A percentile compares a stretch with the other conserved stretches of the same genome.
Evolutionary conservation across 1,140 invertebrate species (phyloP).

Genomic region (Saccostrea cuccullata): DNA sequence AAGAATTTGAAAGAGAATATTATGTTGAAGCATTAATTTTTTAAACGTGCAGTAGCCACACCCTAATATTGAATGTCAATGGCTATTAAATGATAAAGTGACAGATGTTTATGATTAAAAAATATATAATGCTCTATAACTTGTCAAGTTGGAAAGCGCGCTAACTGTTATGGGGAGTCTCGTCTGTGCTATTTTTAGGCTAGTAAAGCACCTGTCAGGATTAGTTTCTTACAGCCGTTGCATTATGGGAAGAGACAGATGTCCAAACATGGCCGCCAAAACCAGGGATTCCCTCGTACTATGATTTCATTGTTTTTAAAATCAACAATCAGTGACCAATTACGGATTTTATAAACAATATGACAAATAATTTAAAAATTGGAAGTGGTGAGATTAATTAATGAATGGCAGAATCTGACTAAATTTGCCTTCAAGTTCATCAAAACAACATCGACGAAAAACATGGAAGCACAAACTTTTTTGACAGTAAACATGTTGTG

Average conservation of each 20-base stretch:
- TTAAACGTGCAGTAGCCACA: too few relatives aligned
- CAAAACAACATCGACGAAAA: slow-evolving; percentile 24
- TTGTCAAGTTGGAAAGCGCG: background rate
- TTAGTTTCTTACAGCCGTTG: slow-evolving; percentile 26
- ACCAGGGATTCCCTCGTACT: slow-evolving; percentile 50
- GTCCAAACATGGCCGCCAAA: slow-evolving; percentile 52
- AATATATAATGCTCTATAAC: background rate
- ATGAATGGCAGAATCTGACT: background rate
- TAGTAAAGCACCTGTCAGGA: slow-evolving; percentile 10
- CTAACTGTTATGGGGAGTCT: background rate
- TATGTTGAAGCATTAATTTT: too few relatives aligned
- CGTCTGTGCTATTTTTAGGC: slow-evolving; percentile 8
- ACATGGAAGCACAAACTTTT: background rate
- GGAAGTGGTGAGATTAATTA: slow-evolving; percentile 12
- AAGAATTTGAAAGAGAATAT: too few relatives aligned
- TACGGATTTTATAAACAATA: slow-evolving; percentile 4
- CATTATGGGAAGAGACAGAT: slow-evolving; percentile 54
- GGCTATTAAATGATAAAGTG: too few relatives aligned
- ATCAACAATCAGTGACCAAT: background rate
- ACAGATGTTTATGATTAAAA: too few relatives aligned
- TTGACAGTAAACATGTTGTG: slow-evolving; percentile 14
- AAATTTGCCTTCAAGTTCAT: background rate
- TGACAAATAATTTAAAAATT: slow-evolving; percentile 1
- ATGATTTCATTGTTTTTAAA: slow-evolving; percentile 47
- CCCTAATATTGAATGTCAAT: too few relatives aligned